Percentiles rank a stretch among this genome's conserved stretches.
phyloP scores from a whole-genome alignment of 2,113 vertebrate genomes.

The Oryzias curvinotus region DNA sequence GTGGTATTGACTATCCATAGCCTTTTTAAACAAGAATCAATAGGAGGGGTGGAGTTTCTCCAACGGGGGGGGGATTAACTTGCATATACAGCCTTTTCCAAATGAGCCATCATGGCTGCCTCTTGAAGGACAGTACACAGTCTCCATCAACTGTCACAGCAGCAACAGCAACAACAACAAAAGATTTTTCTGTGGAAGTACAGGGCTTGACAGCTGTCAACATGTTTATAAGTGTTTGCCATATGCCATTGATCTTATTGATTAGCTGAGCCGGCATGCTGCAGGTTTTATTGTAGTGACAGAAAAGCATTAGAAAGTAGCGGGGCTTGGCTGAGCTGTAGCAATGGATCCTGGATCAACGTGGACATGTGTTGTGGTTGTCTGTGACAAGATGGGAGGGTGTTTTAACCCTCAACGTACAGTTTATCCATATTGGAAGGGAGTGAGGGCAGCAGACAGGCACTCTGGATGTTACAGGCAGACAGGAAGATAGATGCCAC shows the following conservation, averaged over 20 bases:
- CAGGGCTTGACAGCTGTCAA: constrained; percentile 45
- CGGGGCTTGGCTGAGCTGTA: constrained; percentile 2
- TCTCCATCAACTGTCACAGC: constrained; percentile 3
- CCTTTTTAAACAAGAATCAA: constrained; percentile 88
- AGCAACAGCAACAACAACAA: background rate
- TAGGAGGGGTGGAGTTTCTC: constrained; percentile 75
- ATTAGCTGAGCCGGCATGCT: constrained; percentile 77
- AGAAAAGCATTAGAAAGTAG: constrained; percentile 76
- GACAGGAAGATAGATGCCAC: constrained; percentile 4
- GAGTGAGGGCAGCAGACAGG: background rate
- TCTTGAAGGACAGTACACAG: constrained; percentile 3
- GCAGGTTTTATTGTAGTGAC: constrained; percentile 82
- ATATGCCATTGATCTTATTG: constrained; percentile 68
- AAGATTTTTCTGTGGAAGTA: constrained; percentile 20
- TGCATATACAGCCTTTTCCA: constrained; percentile 80
- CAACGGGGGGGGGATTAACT: constrained; percentile 83
- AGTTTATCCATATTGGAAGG: constrained; percentile 6
- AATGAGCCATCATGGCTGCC: constrained; percentile 62
- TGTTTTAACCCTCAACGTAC: constrained; percentile 3
- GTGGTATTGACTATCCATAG: constrained; percentile 88
- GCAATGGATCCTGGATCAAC: constrained; percentile 16
- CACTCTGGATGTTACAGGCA: constrained; percentile 6
- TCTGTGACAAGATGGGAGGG: constrained; percentile 25
- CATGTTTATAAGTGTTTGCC: constrained; percentile 53
- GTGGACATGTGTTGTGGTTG: constrained; percentile 22